Evolutionary conservation across 2,797 vertebrate genomes (phyloP), one percentile per base, ranked within the genome.

Genomic region (Salarias fasciatus): DNA sequence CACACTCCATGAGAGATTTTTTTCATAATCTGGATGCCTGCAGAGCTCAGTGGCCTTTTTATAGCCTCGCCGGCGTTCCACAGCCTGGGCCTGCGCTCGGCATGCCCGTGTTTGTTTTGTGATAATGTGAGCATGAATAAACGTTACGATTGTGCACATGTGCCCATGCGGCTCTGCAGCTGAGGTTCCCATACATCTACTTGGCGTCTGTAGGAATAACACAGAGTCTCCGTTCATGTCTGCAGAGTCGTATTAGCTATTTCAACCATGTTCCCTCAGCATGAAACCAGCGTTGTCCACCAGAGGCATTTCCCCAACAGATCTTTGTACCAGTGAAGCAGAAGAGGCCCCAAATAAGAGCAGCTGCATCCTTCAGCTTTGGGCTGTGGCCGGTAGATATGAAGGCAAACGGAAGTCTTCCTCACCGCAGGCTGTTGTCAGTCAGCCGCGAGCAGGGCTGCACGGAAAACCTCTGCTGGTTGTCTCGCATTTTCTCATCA

Each of bases 401-500:
- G 68, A 80, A 83, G 74, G 43, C 31, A 59, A 24, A 31, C 47
- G 43, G 50, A 53, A 52, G 50, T 52, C 45, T 53, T 43, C 53
- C 7, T 54, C 60, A 63, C 56, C 54, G 10, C 49, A 57, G 75
- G 40, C 58, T 75, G 72, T 72, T 85, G 81, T 85, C 67, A 57
- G 63, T 86, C 65, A 59, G 63, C 83, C 76, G 53, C 33, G 10
- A 75, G 76, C 71, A 63, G 51, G 76, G 57, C 67, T 47, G 69
- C 80, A 57, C 61, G 54, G 82, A 84, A 6, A 79, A 78, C 72
- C 83, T 84, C 74, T 77, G 63, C 76, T 69, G 69, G 74, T 80
- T 71, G 70, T 67, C 67, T 72, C n/a, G 46, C 36, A 6, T 82
- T 87, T 86, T 86, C 80, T 86, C 87, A 88, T 90, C 79, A 88